A percentile compares a stretch with the other conserved stretches of the same genome.
These are phyloP conservation scores for Epizoanthus fatuus DNA, from an alignment of 92 coral and sea anemone species.

Conservation along the genomic window DNA sequence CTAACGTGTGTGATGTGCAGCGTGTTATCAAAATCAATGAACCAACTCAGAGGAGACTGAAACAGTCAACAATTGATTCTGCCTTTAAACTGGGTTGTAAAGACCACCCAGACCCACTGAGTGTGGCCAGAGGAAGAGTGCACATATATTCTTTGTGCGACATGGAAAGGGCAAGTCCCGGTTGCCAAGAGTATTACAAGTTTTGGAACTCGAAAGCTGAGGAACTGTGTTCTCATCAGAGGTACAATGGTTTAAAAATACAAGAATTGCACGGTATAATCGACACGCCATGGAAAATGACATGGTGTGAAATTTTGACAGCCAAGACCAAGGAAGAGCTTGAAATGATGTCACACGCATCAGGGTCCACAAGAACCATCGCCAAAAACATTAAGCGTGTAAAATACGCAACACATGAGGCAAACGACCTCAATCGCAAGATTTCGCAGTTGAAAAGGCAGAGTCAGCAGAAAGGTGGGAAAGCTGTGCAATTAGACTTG, in stretches of 20 bases:
- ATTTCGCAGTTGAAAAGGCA: slow-evolving; percentile 22
- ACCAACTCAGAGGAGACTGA: slow-evolving; percentile 27
- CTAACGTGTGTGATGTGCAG: neutral
- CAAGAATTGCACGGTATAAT: slow-evolving; percentile 48
- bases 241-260: slow-evolving; percentile 19
- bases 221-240: slow-evolving; percentile 45
- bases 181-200: slow-evolving; percentile 50
- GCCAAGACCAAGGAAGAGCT: slow-evolving; percentile 35
- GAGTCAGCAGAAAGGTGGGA: slow-evolving; percentile 25
- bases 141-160: slow-evolving; percentile 35
- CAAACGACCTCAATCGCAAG: slow-evolving; percentile 32
- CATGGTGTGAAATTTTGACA: slow-evolving; percentile 37
- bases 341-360: neutral
- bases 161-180: slow-evolving; percentile 49
- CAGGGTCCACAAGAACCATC: slow-evolving; percentile 27
- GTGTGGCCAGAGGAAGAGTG: slow-evolving; percentile 48
- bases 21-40: neutral
- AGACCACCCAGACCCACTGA: slow-evolving; percentile 28
- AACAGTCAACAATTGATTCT: slow-evolving; percentile 37
- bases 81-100: slow-evolving; percentile 19
- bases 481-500: slow-evolving; percentile 18
- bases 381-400: slow-evolving; percentile 36
- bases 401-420: slow-evolving; percentile 22
- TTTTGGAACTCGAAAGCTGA: slow-evolving; percentile 46
- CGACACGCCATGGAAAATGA: slow-evolving; percentile 46